Evolutionary conservation across 2,888 invertebrate genomes (phyloP).

Genomic region (Tipula vernalis): DNA sequence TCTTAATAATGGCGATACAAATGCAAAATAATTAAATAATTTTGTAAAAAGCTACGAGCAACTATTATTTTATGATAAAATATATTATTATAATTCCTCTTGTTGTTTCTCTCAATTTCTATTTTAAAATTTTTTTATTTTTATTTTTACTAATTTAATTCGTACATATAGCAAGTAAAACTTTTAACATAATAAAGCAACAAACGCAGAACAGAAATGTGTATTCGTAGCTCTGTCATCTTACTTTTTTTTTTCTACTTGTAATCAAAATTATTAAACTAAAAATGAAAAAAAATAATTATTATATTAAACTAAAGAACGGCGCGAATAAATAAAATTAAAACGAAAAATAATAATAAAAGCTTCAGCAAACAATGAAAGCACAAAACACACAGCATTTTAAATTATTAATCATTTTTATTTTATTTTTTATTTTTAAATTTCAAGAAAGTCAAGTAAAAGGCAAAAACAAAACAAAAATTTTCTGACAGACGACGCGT

Average conservation of each 20-base stretch:
- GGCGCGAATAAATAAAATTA: not conserved
- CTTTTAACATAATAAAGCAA: not conserved
- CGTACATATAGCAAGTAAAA: not conserved
- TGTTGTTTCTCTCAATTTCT: not conserved
- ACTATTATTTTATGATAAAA: not conserved
- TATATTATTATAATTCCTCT: not conserved
- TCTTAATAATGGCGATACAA: not conserved
- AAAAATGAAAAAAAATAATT: not conserved
- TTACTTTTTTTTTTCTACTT: not conserved
- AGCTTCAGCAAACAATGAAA: not conserved
- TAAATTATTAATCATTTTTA: not conserved
- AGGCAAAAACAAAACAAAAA: not conserved
- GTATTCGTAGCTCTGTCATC: not conserved
- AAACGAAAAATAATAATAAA: not conserved
- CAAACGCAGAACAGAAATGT: not conserved
- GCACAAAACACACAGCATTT: not conserved
- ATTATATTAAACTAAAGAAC: not conserved
- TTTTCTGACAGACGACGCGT: not conserved
- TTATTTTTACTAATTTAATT: no score
- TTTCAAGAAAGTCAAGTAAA: not conserved
- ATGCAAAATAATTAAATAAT: not conserved
- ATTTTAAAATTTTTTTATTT: not conserved
- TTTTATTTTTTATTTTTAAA: not conserved
- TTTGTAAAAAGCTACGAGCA: not conserved
- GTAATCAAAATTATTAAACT: not conserved